phyloP scores from a whole-genome alignment of 2,113 vertebrate species.

The Cyprinodon variegatus region DNA sequence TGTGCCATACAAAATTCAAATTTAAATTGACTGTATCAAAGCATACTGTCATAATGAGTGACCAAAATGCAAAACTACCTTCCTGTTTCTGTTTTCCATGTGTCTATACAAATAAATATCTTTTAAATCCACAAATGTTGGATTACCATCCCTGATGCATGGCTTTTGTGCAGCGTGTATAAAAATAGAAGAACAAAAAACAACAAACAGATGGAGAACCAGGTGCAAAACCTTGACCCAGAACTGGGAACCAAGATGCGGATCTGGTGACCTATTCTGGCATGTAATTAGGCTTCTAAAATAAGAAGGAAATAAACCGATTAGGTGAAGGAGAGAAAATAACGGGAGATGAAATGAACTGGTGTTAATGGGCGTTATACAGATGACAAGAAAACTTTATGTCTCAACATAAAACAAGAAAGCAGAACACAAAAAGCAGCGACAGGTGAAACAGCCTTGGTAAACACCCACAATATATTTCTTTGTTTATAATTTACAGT shows the following conservation, averaged over 20 bases:
- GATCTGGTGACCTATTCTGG: background rate
- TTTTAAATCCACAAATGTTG: background rate
- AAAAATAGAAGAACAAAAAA: background rate
- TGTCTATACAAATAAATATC: background rate
- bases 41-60: background rate
- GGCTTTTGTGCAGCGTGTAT: background rate
- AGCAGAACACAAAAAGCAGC: background rate
- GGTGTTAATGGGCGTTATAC: background rate
- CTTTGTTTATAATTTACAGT: constrained; percentile 10
- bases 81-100: background rate
- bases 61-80: background rate
- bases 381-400: background rate
- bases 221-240: background rate
- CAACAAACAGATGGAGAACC: background rate
- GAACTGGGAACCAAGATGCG: background rate
- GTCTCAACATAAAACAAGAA: background rate
- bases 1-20: background rate
- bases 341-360: background rate
- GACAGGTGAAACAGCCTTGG: background rate
- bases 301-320: background rate
- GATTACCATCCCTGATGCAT: background rate
- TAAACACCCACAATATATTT: background rate
- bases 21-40: too few relatives aligned
- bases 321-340: background rate
- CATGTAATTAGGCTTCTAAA: background rate